Percentiles rank a stretch among this genome's conserved stretches.
phyloP scores from a whole-genome alignment of 1,140 invertebrate species.

The Aradophagus sp. region DNA sequence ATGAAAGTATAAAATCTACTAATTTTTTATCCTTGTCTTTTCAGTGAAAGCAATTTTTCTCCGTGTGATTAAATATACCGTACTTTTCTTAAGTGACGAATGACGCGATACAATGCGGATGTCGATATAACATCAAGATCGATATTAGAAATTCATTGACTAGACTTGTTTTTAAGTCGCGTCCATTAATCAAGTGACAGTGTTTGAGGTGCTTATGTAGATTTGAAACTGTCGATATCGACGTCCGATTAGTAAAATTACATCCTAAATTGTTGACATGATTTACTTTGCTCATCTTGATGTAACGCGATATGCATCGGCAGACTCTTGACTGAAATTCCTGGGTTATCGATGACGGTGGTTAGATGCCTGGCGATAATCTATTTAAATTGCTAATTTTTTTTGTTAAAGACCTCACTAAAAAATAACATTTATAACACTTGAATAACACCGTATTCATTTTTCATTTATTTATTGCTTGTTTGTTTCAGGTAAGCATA shows the following conservation, averaged over 20 bases:
- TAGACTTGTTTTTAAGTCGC: too few species aligned
- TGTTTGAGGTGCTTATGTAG: background rate
- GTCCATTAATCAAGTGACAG: too few species aligned
- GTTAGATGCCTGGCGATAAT: conserved; percentile 19
- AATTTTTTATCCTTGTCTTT: too few species aligned
- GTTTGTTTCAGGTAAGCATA: conserved; percentile 26
- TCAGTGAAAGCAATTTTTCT: too few species aligned
- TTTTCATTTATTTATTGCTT: conserved; percentile 11
- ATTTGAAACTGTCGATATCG: conserved; percentile 12
- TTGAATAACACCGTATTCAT: background rate
- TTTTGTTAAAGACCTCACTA: too few species aligned
- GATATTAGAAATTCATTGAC: too few species aligned
- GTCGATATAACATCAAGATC: too few species aligned
- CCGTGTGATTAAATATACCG: too few species aligned
- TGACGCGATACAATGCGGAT: too few species aligned
- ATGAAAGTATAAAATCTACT: too few species aligned
- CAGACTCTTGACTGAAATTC: conserved; percentile 23
- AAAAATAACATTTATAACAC: background rate
- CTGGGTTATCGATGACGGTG: conserved; percentile 25
- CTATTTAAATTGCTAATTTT: conserved; percentile 18
- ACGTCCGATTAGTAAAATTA: conserved; percentile 21
- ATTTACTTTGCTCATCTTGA: conserved; percentile 29
- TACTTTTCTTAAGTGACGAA: too few species aligned
- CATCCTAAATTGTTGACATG: conserved; percentile 26
- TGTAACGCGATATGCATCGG: conserved; percentile 30